These are phyloP conservation scores for Myxocyprinus asiaticus DNA, from an alignment of 2,113 vertebrate genomes.

Conservation along the genomic window DNA sequence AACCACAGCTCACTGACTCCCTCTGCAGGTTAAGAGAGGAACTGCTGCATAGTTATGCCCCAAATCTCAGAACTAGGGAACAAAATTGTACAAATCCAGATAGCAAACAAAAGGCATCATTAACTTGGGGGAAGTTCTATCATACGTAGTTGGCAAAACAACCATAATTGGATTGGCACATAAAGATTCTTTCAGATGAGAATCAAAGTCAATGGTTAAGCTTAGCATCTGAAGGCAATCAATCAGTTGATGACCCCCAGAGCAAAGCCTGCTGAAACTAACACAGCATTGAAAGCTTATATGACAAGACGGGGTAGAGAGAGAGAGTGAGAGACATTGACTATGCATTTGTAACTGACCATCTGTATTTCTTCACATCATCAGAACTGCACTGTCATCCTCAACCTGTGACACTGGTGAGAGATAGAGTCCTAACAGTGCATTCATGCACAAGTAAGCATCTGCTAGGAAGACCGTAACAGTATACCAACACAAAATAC, in stretches of 20 bases:
- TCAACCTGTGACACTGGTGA: slow-evolving; percentile 1
- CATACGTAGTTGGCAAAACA: too few relatives aligned
- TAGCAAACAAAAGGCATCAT: background rate
- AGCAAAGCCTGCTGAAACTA: background rate
- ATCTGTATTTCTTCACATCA: background rate
- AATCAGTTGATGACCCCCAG: too few relatives aligned
- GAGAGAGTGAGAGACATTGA: background rate
- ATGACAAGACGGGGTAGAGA: background rate
- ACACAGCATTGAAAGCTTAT: slow-evolving; percentile 10
- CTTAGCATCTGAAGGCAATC: too few relatives aligned
- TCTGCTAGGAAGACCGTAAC: slow-evolving; percentile 8
- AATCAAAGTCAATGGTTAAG: background rate
- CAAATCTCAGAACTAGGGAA: too few relatives aligned
- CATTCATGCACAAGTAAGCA: slow-evolving; percentile 44
- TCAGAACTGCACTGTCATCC: background rate
- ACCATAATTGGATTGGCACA: background rate
- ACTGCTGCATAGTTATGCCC: background rate
- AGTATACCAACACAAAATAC: slow-evolving; percentile 30
- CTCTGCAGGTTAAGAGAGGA: slow-evolving; percentile 24
- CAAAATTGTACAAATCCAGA: background rate
- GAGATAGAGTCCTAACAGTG: slow-evolving; percentile 27
- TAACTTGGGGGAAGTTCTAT: too few relatives aligned
- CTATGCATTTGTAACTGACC: background rate
- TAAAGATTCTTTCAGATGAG: background rate
- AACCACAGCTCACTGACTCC: background rate